These are phyloP conservation scores for Brachystomella parvula DNA, from an alignment of 1,140 invertebrate genomes.

Conservation along the genomic window DNA sequence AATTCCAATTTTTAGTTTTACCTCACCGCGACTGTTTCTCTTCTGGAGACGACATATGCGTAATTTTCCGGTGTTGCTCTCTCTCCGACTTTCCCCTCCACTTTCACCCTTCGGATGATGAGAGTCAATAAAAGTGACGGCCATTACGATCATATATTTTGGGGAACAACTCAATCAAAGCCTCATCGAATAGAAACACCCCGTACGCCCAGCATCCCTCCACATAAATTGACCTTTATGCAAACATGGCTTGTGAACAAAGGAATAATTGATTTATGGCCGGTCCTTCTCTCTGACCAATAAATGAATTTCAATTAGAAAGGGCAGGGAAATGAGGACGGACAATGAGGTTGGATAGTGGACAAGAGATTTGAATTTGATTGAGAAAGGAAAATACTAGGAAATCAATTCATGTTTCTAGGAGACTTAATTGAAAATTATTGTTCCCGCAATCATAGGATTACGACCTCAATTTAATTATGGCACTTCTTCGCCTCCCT, in stretches of 20 bases:
- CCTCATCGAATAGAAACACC: background rate
- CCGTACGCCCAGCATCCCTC: background rate
- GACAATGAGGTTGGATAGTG: too few relatives aligned
- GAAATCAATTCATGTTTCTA: too few relatives aligned
- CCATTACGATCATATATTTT: conserved; percentile 1
- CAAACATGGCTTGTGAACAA: background rate
- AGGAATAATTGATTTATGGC: background rate
- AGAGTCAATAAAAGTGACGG: background rate
- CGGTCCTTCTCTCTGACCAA: background rate
- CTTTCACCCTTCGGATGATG: background rate
- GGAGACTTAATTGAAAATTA: too few relatives aligned
- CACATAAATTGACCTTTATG: background rate
- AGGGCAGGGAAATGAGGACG: background rate
- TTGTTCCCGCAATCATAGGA: too few relatives aligned
- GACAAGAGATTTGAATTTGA: too few relatives aligned
- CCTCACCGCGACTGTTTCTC: too few relatives aligned
- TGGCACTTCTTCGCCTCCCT: too few relatives aligned
- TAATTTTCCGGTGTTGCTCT: too few relatives aligned
- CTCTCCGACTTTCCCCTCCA: background rate
- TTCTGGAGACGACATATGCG: too few relatives aligned
- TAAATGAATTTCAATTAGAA: background rate
- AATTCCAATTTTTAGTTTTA: too few relatives aligned
- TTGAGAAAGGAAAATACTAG: background rate
- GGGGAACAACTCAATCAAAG: background rate
- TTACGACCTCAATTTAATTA: too few relatives aligned